Evolutionary conservation across 2,797 vertebrate species (phyloP).

Genomic region (Taeniopygia guttata): DNA sequence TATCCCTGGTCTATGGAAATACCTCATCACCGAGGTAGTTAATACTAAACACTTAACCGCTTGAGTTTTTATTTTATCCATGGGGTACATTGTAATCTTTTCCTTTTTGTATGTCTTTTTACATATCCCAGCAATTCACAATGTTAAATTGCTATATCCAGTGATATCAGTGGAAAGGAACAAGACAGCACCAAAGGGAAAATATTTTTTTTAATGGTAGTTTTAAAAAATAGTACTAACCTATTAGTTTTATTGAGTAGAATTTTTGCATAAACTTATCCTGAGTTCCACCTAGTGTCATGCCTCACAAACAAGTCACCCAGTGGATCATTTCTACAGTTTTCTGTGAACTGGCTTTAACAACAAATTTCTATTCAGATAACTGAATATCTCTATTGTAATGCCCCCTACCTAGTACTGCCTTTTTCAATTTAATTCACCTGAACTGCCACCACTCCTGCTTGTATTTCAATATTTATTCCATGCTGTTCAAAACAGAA

Average conservation of each 20-base stretch:
- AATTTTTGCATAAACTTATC: not conserved
- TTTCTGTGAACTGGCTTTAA: not conserved
- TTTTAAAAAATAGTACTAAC: not conserved
- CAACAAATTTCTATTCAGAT: not conserved
- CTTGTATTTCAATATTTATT: not conserved
- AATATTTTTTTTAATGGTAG: not conserved
- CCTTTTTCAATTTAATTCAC: not conserved
- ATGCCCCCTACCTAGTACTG: not conserved
- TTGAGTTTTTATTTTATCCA: not conserved
- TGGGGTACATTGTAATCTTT: not conserved
- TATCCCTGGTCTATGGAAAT: not conserved
- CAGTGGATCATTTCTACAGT: not conserved
- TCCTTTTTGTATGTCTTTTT: not conserved
- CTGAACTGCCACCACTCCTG: not conserved
- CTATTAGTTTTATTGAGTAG: not conserved
- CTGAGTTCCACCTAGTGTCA: not conserved
- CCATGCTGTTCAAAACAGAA: not conserved
- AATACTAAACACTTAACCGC: not conserved
- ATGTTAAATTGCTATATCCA: not conserved
- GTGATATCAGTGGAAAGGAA: not conserved
- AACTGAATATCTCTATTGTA: not conserved
- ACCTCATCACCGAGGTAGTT: not conserved
- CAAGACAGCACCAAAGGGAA: not conserved
- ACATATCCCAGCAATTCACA: not conserved
- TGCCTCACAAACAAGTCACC: not conserved